phyloP scores from a whole-genome alignment of 2,113 vertebrate species.

The Gnathonemus echidnorhynchus region DNA sequence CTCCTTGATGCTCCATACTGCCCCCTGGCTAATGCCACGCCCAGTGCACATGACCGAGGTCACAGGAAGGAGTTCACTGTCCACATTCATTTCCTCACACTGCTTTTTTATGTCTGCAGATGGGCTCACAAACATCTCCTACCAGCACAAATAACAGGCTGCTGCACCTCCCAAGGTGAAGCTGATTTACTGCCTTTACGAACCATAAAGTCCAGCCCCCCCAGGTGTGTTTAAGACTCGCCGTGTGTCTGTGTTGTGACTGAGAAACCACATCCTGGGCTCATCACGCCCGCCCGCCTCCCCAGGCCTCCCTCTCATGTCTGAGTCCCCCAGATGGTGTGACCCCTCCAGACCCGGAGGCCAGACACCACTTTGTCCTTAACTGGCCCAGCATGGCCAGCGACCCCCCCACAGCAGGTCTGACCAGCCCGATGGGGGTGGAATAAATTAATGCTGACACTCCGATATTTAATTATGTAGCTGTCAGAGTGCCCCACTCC shows the following conservation, averaged over 20 bases:
- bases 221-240: background rate
- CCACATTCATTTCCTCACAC: background rate
- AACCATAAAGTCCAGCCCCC: background rate
- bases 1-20: background rate
- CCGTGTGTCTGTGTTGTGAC: background rate
- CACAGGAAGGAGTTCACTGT: background rate
- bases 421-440: slow-evolving; percentile 87
- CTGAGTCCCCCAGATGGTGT: background rate
- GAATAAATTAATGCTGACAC: slow-evolving; percentile 99
- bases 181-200: slow-evolving; percentile 15
- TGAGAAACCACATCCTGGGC: background rate
- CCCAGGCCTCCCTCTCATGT: background rate
- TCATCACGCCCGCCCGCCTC: background rate
- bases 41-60: background rate
- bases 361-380: slow-evolving; percentile 54
- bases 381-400: slow-evolving; percentile 62
- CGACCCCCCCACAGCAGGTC: slow-evolving; percentile 73
- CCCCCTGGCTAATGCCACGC: background rate
- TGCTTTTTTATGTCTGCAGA: background rate
- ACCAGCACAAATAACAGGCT: background rate
- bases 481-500: slow-evolving; percentile 93
- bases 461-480: slow-evolving; percentile 99
- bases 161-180: background rate
- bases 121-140: background rate
- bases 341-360: slow-evolving; percentile 24